Evolutionary conservation across 2,888 invertebrate genomes (phyloP), one percentile per base, ranked within the genome.

Genomic region (Synergus itoensis): DNA sequence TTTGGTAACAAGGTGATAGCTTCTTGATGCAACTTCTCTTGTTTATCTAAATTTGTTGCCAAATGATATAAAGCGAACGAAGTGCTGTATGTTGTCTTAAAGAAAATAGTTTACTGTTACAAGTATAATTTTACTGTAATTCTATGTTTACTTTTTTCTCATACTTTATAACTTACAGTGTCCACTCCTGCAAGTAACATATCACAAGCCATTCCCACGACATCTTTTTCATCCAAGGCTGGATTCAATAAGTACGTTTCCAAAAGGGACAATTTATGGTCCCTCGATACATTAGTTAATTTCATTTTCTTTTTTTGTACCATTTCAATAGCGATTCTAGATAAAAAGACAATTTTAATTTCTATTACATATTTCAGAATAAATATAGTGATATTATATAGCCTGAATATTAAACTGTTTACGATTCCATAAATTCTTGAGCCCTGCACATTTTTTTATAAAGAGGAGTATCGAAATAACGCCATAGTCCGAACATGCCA

Each of bases 121-220:
- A 28, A 28, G 28, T 28, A 28, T 28, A 28, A 28, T 28, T 28
- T 28, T 3, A 28, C 28, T 28, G 28, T 28, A 28, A 28, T 28
- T 28, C 3, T 28, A 28, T 28, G 28, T 28, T 28, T 28, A 28
- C 28, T 3, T 28, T 28, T 0, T 28, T 28, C 28, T 28, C 3
- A 28, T 28, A 28, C 3, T 28, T 28, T 62, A 48, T 67, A 77
- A 89, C 92, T 93, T 28, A 96, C 96, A 81, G 98, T 98, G 89
- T 98, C 98, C 79, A 98, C 95, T 79, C 97, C 97, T 77, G 97
- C 98, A 89, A 98, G 93, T 40, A 98, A 92, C 89, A 97, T 95
- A 92, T 98, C 98, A 60, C 96, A 96, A 80, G 96, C 95, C 94
- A 97, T 96, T 78, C 97, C 97, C 67, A 96, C 93, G n/a, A 98